Base-by-base conservation (phyloP, 2,113 vertebrate genomes). In the Garra rufa region DNA sequence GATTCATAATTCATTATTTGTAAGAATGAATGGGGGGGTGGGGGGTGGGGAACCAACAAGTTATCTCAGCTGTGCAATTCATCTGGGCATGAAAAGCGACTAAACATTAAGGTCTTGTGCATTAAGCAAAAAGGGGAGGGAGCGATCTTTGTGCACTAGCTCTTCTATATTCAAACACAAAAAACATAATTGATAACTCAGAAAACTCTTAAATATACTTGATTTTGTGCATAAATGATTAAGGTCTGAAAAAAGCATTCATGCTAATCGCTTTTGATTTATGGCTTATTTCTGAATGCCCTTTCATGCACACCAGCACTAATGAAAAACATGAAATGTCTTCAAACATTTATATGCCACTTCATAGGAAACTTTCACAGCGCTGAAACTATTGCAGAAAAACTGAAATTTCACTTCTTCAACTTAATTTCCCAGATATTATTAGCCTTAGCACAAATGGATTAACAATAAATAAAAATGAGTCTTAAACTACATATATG, bases 1-100 rank as follows among this genome's bases (percentile, higher is more conserved):
- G 80, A 83, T 82, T 86, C 67, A 83, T 80, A 69, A 78, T 88
- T 85, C 74, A 84, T 84, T 57, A 55, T 76, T 82, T 76, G 87
- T 81, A 87, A 74, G 41, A 79, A 85, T 48, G 50, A 44, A 24
- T 11, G 81, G 28, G 17, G 67, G 28, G 7, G 30, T 4, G 15
- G 15, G 48, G 15, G 50, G n/a, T n/a, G n/a, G 83, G 69, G 57
- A 67, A 81, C 52, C 46, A 80, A 75, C 73, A 86, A 82, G 67
- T 79, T 65, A 61, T 85, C 82, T 83, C 85, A 78, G 85, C 78
- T 34, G 50, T 38, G 77, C 46, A 17, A 59, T 81, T 76, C 78
- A 67, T 81, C 76, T 67, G 34, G 59, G 38, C 80, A 83, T 83
- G 50, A 83, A 85, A 82, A 79, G 26, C 75, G 81, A 83, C 52